Base-by-base conservation (phyloP, 2,113 vertebrate genomes). In the Motacilla tschutschensis region DNA sequence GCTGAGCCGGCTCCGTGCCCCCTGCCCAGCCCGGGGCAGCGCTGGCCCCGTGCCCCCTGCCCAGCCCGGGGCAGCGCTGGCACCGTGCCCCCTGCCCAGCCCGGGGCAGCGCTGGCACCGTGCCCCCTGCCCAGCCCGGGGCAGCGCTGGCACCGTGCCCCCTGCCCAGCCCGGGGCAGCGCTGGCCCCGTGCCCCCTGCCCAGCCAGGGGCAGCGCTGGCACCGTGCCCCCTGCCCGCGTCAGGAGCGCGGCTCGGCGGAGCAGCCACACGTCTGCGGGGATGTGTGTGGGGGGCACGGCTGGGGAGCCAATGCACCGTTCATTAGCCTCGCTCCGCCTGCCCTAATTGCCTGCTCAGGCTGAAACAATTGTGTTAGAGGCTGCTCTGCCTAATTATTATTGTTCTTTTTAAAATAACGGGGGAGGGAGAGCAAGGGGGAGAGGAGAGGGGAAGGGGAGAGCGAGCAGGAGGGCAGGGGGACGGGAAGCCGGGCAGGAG, bases 301-400 rank as follows among this genome's bases (percentile, higher is more conserved):
- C 72, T 14, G 41, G 66, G 47, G 12, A 70, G 48, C 77, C 64
- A 25, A 69, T 93, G 94, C 93, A 91, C 91, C 81, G 44, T 88
- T 96, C 93, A 95, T 96, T 95, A 96, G 90, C 94, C 90, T 95
- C 82, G 38, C 92, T 87, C 93, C 67, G 95, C 90, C 95, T 96
- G 96, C 89, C 95, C 96, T 95, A 96, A 96, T 96, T 96, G 95
- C 90, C 89, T 93, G 94, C 20, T 95, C 91, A 94, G 92, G 96
- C 96, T 96, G 95, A 96, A 96, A 95, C 89, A 70, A 96, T 96
- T 93, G 94, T 93, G 94, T 96, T 96, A 96, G 93, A 96, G 93
- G 92, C 94, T 95, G 94, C 91, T 94, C 93, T 95, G 93, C 88
- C 94, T 95, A 94, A 95, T 96, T 95, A 95, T 94, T 92, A 96